Conservation (phyloP, 2,113 vertebrate genomes). For the Thamnophis sirtalis region DNA sequence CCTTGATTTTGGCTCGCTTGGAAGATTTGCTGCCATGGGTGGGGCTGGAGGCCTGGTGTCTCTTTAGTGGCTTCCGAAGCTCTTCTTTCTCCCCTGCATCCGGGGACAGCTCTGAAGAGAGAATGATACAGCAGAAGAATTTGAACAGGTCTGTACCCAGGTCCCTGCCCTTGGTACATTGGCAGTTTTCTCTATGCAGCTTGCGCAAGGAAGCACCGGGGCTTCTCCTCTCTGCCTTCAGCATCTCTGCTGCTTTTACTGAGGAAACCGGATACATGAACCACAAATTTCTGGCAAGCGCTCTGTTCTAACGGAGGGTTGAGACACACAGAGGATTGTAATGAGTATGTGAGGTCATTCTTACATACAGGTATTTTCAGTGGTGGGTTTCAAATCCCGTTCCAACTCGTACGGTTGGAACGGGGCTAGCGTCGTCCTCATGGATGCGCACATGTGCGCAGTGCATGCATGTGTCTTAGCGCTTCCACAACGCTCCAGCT, state of each 20-base stretch:
- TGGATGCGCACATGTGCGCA: too few relatives aligned
- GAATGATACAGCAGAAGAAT: constrained; percentile 37
- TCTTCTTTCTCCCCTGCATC: constrained; percentile 84
- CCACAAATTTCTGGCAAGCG: too few relatives aligned
- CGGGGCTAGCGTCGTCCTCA: too few relatives aligned
- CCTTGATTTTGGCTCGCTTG: constrained; percentile 95
- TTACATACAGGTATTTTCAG: too few relatives aligned
- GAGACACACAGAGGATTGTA: not conserved
- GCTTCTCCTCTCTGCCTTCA: not conserved
- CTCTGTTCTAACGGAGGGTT: not conserved
- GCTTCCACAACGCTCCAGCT: too few relatives aligned
- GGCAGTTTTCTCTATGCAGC: constrained; percentile 31
- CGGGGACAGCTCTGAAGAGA: constrained; percentile 78
- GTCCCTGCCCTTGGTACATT: not conserved
- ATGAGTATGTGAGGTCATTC: not conserved
- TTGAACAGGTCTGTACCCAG: constrained; percentile 48
- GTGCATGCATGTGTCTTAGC: too few relatives aligned
- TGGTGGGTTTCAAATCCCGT: too few relatives aligned
- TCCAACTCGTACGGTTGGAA: too few relatives aligned
- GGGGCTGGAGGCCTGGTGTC: constrained; percentile 82
- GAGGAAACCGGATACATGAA: not conserved
- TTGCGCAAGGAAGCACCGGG: not conserved
- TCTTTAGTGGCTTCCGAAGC: constrained; percentile 78
- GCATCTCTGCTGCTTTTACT: not conserved
- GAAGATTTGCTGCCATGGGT: constrained; percentile 77